Evolutionary conservation across 2,888 invertebrate species (phyloP).

Genomic region (Dryadula phaetusa): DNA sequence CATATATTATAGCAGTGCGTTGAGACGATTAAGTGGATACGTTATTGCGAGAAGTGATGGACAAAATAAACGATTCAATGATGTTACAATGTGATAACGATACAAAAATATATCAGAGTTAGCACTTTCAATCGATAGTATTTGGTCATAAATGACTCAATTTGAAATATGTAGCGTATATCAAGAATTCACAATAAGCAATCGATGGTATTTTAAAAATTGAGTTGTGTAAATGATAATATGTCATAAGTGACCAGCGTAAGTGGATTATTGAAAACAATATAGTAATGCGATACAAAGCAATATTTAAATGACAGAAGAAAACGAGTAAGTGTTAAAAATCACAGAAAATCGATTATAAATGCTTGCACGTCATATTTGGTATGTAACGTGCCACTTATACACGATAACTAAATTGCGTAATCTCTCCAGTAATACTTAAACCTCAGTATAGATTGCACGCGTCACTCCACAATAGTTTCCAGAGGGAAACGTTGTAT

Average conservation of each 20-base stretch:
- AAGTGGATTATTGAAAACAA: conserved; percentile 5
- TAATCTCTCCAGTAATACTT: conserved; percentile 31
- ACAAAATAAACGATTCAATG: conserved; percentile 54
- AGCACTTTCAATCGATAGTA: conserved; percentile 45
- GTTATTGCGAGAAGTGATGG: conserved; percentile 43
- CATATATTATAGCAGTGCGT: background rate
- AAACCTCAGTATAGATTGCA: conserved; percentile 28
- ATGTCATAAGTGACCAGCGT: background rate
- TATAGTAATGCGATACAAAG: conserved; percentile 12
- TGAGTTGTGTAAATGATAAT: background rate
- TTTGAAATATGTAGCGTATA: conserved; percentile 17
- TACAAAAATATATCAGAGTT: conserved; percentile 60
- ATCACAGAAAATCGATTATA: conserved; percentile 38
- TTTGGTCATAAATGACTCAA: conserved; percentile 11
- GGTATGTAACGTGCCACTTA: conserved; percentile 31
- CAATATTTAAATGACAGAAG: conserved; percentile 31
- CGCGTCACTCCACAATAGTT: conserved; percentile 11
- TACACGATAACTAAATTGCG: conserved; percentile 33
- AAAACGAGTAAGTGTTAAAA: conserved; percentile 28
- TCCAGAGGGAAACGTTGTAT: conserved; percentile 21
- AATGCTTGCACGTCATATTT: conserved; percentile 33
- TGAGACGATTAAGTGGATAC: conserved; percentile 21
- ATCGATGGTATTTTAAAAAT: background rate
- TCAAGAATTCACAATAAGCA: background rate
- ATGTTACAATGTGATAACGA: conserved; percentile 61